Conservation (phyloP, 2,888 invertebrate species). For the Petrolisthes cinctipes region DNA sequence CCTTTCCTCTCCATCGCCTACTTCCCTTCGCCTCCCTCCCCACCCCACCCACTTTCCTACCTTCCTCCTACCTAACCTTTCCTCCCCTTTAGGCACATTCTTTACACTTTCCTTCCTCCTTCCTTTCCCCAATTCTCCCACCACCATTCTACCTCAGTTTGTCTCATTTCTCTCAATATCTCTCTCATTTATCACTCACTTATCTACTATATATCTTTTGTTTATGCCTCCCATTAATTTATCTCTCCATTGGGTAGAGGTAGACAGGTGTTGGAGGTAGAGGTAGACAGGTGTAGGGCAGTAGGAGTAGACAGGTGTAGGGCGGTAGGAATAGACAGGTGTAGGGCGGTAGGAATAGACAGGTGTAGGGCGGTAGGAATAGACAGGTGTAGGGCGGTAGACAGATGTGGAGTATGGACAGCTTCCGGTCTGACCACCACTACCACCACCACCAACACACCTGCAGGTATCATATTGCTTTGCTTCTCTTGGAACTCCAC, state of each 20-base stretch:
- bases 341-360: too few species aligned
- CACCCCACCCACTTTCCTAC: not conserved
- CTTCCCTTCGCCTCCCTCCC: not conserved
- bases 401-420: too few species aligned
- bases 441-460: too few species aligned
- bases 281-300: too few species aligned
- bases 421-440: too few species aligned
- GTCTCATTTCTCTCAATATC: not conserved
- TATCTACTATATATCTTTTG: not conserved
- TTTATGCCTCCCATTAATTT: not conserved
- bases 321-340: too few species aligned
- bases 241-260: not conserved
- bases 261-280: too few species aligned
- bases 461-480: too few species aligned
- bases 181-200: not conserved
- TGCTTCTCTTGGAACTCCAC: too few species aligned
- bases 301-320: too few species aligned
- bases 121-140: not conserved
- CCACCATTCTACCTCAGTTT: not conserved
- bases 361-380: too few species aligned
- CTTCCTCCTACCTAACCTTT: not conserved
- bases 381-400: too few species aligned
- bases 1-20: not conserved
- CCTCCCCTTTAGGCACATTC: not conserved
- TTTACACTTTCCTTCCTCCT: not conserved